Evolutionary conservation across 2,113 vertebrate genomes (phyloP).

Genomic region (Hepsetus odoe): DNA sequence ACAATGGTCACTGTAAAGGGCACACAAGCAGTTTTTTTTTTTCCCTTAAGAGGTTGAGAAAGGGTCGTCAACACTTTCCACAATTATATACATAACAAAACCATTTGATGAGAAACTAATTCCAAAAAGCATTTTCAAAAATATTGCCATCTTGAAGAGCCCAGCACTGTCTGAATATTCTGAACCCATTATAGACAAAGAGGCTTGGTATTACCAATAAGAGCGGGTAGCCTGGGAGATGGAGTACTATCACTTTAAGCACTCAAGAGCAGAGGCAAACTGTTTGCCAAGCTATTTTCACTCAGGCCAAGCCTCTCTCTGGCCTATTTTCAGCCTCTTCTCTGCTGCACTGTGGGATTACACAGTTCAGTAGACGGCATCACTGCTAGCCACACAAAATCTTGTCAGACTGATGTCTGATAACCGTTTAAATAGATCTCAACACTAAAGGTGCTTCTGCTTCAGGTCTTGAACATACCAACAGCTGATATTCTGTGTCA

Average conservation of each 20-base stretch:
- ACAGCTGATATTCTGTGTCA: constrained; percentile 20
- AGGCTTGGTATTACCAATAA: constrained; percentile 22
- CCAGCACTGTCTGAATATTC: constrained; percentile 3
- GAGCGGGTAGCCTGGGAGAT: constrained; percentile 22
- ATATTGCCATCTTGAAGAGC: constrained; percentile 20
- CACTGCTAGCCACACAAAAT: not conserved
- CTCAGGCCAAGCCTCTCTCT: constrained; percentile 20
- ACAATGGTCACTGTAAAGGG: not conserved
- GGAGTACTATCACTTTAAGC: constrained; percentile 32
- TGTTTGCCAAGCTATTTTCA: constrained; percentile 40
- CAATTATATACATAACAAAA: constrained; percentile 46
- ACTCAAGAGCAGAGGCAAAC: constrained; percentile 24
- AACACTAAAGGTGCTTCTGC: not conserved
- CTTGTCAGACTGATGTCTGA: not conserved
- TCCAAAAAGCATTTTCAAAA: not conserved
- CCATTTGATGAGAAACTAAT: constrained; percentile 12
- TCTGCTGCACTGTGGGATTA: constrained; percentile 27
- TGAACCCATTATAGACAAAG: not conserved
- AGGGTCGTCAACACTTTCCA: constrained; percentile 47
- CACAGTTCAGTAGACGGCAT: not conserved
- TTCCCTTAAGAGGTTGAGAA: constrained; percentile 37
- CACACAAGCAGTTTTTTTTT: constrained; percentile 17
- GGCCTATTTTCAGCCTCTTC: constrained; percentile 39
- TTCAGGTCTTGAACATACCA: constrained; percentile 11
- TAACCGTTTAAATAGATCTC: not conserved